Evolutionary conservation across 2,113 vertebrate species (phyloP).

Genomic region (Megalops atlanticus): DNA sequence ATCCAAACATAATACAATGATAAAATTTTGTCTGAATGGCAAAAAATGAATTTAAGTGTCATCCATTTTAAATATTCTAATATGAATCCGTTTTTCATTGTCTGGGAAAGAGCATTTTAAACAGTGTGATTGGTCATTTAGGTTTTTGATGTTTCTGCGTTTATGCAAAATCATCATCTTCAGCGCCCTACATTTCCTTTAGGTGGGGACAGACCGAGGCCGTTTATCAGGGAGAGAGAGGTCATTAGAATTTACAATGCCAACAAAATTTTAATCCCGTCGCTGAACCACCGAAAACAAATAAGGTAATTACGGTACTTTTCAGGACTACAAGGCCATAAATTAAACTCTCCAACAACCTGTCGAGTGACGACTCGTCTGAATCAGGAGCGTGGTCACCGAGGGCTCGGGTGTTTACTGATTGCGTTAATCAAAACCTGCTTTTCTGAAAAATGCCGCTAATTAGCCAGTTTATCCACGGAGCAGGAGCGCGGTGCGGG

Average conservation of each 20-base stretch:
- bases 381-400: constrained; percentile 70
- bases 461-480: constrained; percentile 78
- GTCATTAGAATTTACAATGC: constrained; percentile 22
- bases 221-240: constrained; percentile 14
- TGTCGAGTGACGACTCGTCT: constrained; percentile 73
- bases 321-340: constrained; percentile 58
- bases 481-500: constrained; percentile 61
- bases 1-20: neutral
- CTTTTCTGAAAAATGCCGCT: constrained; percentile 60
- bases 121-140: neutral
- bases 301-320: constrained; percentile 34
- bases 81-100: neutral
- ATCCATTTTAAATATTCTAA: neutral
- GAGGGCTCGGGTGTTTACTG: constrained; percentile 71
- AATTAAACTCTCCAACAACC: constrained; percentile 59
- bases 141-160: no score
- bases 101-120: neutral
- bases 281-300: constrained; percentile 20
- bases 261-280: constrained; percentile 30
- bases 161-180: neutral
- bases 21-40: neutral
- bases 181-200: neutral
- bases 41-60: neutral
- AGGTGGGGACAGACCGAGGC: neutral
- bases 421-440: constrained; percentile 76